A percentile compares a stretch with the other conserved stretches of the same genome.
These are phyloP conservation scores for Prunella himalayana DNA, from an alignment of 2,113 vertebrate species.

Conservation along the genomic window DNA sequence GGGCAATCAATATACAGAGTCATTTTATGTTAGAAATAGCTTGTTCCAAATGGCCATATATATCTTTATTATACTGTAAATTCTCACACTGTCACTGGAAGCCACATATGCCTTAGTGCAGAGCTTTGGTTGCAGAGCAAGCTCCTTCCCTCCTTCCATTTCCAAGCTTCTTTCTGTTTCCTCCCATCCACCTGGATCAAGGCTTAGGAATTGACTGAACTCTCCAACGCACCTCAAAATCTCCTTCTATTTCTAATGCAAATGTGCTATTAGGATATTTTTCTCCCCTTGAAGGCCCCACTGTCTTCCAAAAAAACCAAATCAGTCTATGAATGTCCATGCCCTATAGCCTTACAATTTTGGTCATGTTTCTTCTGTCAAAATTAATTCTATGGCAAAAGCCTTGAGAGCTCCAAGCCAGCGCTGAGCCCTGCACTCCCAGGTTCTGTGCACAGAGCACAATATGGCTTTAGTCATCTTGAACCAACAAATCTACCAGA, in stretches of 20 bases:
- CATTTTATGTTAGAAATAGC: slow-evolving; percentile 55
- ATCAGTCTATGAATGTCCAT: neutral
- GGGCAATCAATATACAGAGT: slow-evolving; percentile 60
- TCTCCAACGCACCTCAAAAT: neutral
- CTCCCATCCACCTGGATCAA: neutral
- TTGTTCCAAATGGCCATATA: slow-evolving; percentile 59
- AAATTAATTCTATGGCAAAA: neutral
- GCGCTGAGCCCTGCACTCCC: neutral
- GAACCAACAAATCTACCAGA: neutral
- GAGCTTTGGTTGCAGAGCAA: neutral
- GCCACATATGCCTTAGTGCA: slow-evolving; percentile 17
- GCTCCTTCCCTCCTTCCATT: neutral
- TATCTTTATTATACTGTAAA: slow-evolving; percentile 64
- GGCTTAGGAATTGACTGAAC: neutral
- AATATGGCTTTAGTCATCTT: neutral
- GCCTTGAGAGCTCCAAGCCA: neutral
- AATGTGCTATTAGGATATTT: neutral
- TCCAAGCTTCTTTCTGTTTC: neutral
- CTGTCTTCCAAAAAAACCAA: neutral
- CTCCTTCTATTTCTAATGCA: neutral
- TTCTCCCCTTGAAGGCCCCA: neutral
- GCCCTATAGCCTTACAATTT: neutral
- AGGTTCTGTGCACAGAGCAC: neutral
- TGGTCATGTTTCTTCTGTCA: neutral
- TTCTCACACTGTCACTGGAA: slow-evolving; percentile 46